Conservation (phyloP, 2,797 vertebrate species). For the Poecilia wingei region DNA sequence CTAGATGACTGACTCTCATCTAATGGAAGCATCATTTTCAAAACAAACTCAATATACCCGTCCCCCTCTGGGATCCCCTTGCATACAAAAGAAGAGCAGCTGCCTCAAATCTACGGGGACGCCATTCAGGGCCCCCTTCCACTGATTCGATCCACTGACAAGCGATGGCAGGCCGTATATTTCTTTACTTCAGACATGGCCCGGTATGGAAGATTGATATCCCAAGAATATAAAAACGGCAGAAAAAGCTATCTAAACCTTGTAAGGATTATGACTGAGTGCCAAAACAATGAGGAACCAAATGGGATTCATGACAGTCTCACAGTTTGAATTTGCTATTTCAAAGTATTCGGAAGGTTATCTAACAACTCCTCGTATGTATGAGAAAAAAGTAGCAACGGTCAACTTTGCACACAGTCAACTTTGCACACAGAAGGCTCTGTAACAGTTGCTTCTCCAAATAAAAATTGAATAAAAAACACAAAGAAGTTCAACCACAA, state of each 20-base stretch:
- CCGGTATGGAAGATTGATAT: constrained; percentile 59
- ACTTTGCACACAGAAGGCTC: not conserved
- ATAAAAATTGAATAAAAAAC: too few species aligned
- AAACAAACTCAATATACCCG: constrained; percentile 71
- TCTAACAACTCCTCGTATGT: constrained; percentile 22
- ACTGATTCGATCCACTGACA: constrained; percentile 66
- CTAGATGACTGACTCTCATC: constrained; percentile 67
- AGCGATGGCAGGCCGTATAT: constrained; percentile 53
- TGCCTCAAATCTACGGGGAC: constrained; percentile 63
- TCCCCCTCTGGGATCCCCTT: constrained; percentile 44
- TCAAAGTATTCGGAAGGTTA: constrained; percentile 43
- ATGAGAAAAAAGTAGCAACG: constrained; percentile 25
- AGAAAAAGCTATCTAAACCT: constrained; percentile 57
- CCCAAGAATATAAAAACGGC: constrained; percentile 59
- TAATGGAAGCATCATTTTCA: constrained; percentile 71
- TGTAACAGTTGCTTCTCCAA: too few species aligned
- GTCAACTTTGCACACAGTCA: constrained; percentile 20
- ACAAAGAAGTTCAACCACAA: not conserved
- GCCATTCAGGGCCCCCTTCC: constrained; percentile 45
- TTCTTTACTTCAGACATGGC: constrained; percentile 58
- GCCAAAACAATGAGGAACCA: constrained; percentile 68
- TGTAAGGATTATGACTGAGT: constrained; percentile 62
- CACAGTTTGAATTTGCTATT: constrained; percentile 43
- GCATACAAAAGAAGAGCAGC: constrained; percentile 60
- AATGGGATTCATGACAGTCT: constrained; percentile 63